Evolutionary conservation across 2,113 vertebrate genomes (phyloP).

Genomic region (Coryphaenoides rupestris): DNA sequence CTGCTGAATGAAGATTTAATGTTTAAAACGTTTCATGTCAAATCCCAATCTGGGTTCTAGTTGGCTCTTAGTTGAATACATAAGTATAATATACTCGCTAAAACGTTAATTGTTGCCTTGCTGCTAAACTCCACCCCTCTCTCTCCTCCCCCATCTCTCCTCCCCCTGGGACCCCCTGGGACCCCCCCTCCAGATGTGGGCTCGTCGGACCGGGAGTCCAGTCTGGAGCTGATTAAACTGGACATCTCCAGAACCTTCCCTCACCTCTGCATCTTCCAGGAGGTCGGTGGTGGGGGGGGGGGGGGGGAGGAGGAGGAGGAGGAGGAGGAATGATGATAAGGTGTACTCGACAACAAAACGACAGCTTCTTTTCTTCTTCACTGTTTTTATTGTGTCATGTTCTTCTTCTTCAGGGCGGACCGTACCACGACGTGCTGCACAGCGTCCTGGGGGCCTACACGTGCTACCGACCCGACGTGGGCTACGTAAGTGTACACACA

Average conservation of each 20-base stretch:
- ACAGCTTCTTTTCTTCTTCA: no score
- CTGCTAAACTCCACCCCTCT: background rate
- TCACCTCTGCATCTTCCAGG: conserved; percentile 93
- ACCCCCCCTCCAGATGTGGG: conserved; percentile 71
- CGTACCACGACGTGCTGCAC: conserved; percentile 88
- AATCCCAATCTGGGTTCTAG: no score
- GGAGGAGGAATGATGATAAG: no score
- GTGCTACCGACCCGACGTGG: conserved; percentile 92
- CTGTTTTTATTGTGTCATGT: background rate
- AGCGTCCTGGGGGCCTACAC: conserved; percentile 93
- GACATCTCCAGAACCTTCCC: conserved; percentile 97
- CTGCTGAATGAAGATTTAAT: no score
- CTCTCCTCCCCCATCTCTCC: background rate
- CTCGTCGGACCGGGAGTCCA: conserved; percentile 89
- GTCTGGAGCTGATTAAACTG: conserved; percentile 93
- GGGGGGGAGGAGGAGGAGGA: background rate
- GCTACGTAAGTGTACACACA: conserved; percentile 83
- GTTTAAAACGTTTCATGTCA: no score
- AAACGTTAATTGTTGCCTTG: background rate
- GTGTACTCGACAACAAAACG: no score
- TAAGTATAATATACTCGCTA: no score
- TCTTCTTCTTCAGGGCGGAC: conserved; percentile 79
- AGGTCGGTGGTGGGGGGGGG: conserved; percentile 68
- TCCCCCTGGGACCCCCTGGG: background rate
- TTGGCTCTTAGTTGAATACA: no score